Conservation (phyloP, 2,113 vertebrate genomes). For the Edolisoma coerulescens region DNA sequence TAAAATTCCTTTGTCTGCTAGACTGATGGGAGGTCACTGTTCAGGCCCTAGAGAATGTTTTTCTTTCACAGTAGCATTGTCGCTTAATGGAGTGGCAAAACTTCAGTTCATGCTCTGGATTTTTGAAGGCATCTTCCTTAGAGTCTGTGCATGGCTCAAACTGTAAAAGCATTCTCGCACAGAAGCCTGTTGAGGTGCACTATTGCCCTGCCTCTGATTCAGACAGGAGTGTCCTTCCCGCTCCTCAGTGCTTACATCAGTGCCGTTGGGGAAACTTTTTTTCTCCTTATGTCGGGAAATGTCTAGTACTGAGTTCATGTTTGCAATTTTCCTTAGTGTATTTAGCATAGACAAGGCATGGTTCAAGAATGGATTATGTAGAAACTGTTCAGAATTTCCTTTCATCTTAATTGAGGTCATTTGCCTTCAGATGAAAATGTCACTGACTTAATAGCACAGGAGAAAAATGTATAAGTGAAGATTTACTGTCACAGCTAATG, state of each 20-base stretch:
- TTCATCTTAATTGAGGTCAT: background rate
- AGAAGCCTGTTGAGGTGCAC: background rate
- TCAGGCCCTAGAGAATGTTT: background rate
- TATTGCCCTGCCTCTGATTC: background rate
- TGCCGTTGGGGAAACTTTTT: background rate
- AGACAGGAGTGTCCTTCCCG: background rate
- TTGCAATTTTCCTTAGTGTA: background rate
- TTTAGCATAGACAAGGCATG: background rate
- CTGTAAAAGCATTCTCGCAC: background rate
- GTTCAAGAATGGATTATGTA: background rate
- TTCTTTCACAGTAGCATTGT: background rate
- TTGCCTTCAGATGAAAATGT: background rate
- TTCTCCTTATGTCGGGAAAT: background rate
- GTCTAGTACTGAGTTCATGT: background rate
- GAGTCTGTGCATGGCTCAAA: background rate
- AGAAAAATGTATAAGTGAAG: background rate
- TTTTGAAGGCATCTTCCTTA: background rate
- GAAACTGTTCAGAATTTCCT: background rate
- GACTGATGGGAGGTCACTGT: background rate
- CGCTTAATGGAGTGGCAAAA: background rate
- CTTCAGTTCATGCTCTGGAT: background rate
- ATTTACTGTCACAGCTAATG: background rate
- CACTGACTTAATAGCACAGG: background rate
- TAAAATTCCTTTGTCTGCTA: conserved; percentile 12
- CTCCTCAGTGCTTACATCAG: background rate